Evolutionary conservation across 37 sponge, comb jelly and placozoan species (phyloP), one percentile per base, ranked within the genome.

Genomic region (Amphimedon queenslandica): DNA sequence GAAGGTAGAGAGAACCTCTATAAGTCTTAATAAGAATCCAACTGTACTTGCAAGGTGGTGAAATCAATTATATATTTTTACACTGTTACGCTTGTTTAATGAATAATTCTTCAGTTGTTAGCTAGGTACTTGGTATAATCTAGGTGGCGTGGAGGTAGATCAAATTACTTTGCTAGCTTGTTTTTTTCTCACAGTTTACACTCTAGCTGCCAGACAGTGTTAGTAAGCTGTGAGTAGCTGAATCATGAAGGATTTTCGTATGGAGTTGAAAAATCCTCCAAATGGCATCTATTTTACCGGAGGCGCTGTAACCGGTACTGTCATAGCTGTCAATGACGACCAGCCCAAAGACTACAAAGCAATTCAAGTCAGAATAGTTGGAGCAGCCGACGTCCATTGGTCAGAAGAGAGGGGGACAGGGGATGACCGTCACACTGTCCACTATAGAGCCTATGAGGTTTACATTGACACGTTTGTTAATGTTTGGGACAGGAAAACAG

Each of bases 361-460:
- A 1, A 70, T 90, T 27, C 24, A 37, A 27, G 33, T 86, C 64
- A n/a, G 37, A 3, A 53, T 90, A 25, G 42, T 28, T 3, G 91
- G 91, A 28, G 16, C 16, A 5, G 82, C 76, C 10, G 34, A 79
- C 58, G 84, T 84, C 20, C 90, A 84, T 61, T 84, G 90, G 90
- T 56, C 81, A 27, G 81, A 87, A 40, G 29, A 47, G 4, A 70
- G 37, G 27, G 55, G 73, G 0, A 42, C 66, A 58, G 67, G 75
- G 4, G 23, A 60, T 60, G 27, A n/a, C 21, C 23, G 61, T 25
- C 61, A 25, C 61, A 60, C 61, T 25, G 61, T 60, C 6, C 63
- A 73, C 60, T 89, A 84, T 75, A 39, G 34, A 10, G 41, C 75
- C 8, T 21, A 66, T 24, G 86, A 79, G 42, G 16, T 36, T 1